Evolutionary conservation across 2,888 invertebrate genomes (phyloP), one percentile per base, ranked within the genome.

Genomic region (Mechanitis mazaeus): DNA sequence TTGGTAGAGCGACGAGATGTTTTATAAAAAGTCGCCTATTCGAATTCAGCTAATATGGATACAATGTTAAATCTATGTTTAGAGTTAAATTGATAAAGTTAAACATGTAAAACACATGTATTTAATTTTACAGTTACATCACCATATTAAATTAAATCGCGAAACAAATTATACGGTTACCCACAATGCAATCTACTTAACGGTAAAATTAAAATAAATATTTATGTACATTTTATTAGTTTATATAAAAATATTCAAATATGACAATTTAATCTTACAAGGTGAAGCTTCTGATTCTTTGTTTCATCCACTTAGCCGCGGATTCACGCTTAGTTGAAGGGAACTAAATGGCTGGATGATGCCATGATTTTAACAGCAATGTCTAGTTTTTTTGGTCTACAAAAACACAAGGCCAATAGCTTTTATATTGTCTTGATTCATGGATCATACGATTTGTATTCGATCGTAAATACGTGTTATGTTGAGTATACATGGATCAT

Each of bases 281-380:
- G 87, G 87, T 75, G 81, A 67, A 73, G 81, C 80, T 83, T 85
- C 83, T 80, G 82, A 84, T 79, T 80, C 81, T 87, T 87, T 87
- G 84, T 85, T 79, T 80, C 72, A 75, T 72, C 71, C 80, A 79
- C 80, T 81, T 76, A 77, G 75, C 75, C 76, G 72, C 87, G 90
- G 90, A 89, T 86, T 82, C 78, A 90, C 87, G 90, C 78, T 75
- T 83, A 83, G 86, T 85, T 87, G 83, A 81, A 81, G 82, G 78
- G 78, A 78, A 78, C 78, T 87, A 87, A 88, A 86, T 80, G 78
- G 76, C 79, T 81, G 80, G 77, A 81, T 86, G 81, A 81, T 76
- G 80, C 66, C 84, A 79, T 80, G 85, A 77, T 77, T 76, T 74
- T 72, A 73, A 75, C 73, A 78, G 72, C 81, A 81, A 68, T 79